phyloP scores from a whole-genome alignment of 2,113 vertebrate species.

The Hyperopisus bebe region DNA sequence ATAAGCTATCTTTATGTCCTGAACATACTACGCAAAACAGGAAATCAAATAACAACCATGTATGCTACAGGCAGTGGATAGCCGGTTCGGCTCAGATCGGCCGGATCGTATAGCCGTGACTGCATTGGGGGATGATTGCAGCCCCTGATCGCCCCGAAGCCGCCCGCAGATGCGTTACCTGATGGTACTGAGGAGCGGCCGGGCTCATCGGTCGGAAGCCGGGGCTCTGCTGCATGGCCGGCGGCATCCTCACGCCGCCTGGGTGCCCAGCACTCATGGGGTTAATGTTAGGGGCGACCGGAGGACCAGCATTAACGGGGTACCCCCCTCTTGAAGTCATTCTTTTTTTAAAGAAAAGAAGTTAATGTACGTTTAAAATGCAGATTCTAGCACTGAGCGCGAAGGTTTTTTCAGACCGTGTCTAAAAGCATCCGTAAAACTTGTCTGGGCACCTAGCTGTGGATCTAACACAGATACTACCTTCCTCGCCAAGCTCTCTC shows the following conservation, averaged over 20 bases:
- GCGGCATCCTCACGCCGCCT: conserved; percentile 53
- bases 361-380: conserved; percentile 15
- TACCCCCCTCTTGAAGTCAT: conserved; percentile 59
- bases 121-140: neutral
- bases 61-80: neutral
- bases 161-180: conserved; percentile 39
- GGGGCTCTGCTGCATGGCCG: conserved; percentile 48
- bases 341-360: conserved; percentile 31
- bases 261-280: conserved; percentile 49
- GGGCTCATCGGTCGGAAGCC: conserved; percentile 53
- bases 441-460: neutral
- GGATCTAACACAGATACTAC: neutral
- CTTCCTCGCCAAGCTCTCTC: neutral
- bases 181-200: conserved; percentile 50
- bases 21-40: neutral
- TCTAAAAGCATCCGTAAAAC: neutral
- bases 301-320: conserved; percentile 34
- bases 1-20: neutral
- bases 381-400: conserved; percentile 18
- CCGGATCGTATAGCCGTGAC: neutral
- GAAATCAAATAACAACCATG: neutral
- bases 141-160: neutral
- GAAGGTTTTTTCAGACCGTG: neutral
- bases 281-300: conserved; percentile 52
- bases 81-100: neutral